These are phyloP conservation scores for Pocillopora verrucosa DNA, from an alignment of 64 coral and sea anemone genomes.

Conservation along the genomic window DNA sequence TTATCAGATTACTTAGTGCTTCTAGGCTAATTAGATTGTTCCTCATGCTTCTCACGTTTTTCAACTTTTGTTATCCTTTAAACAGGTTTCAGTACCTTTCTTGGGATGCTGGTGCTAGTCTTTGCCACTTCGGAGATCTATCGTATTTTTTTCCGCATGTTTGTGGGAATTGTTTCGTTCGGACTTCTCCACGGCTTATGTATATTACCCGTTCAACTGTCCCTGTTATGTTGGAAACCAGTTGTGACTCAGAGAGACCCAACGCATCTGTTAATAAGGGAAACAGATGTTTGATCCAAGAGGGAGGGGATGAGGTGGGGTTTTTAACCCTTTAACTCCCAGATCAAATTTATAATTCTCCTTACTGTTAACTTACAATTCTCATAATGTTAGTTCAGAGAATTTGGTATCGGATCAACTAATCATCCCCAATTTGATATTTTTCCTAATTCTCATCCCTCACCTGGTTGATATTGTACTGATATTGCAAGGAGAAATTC, in stretches of 20 bases:
- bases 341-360: no score
- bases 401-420: no score
- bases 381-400: no score
- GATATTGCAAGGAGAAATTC: no score
- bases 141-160: constrained; percentile 68
- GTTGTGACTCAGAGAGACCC: not conserved
- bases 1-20: no score
- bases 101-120: constrained; percentile 51
- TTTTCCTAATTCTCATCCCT: no score
- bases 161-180: constrained; percentile 54
- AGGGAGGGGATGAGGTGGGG: no score
- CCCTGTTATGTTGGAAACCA: constrained; percentile 34
- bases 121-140: constrained; percentile 65
- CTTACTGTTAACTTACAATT: no score
- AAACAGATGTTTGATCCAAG: not conserved
- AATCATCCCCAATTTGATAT: no score
- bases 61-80: not conserved
- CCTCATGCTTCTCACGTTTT: not conserved
- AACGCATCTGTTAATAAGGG: not conserved
- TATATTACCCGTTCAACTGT: constrained; percentile 55
- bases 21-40: not conserved
- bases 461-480: no score
- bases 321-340: no score
- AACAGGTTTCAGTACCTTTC: constrained; percentile 58
- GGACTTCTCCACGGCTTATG: constrained; percentile 65